Evolutionary conservation across 2,113 vertebrate species (phyloP).

Genomic region (Pandion haliaetus): DNA sequence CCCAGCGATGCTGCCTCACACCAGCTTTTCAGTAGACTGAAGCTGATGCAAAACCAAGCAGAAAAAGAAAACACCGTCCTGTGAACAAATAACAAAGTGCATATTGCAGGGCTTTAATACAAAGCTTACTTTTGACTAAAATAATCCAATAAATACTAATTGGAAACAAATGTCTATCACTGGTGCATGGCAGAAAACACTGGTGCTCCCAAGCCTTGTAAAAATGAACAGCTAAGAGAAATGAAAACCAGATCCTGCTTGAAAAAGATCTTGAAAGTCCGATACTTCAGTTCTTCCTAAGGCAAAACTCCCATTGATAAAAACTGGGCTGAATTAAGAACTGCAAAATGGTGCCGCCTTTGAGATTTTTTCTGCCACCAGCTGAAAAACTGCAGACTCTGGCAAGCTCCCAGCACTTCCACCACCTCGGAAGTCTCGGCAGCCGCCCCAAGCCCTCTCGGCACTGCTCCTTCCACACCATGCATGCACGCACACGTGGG

Average conservation of each 20-base stretch:
- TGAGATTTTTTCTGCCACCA: not conserved
- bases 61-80: not conserved
- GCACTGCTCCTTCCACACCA: not conserved
- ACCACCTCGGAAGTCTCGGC: not conserved
- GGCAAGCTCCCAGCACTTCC: not conserved
- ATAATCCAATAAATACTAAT: conserved; percentile 29
- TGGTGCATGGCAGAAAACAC: not conserved
- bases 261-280: not conserved
- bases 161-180: not conserved
- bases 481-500: not conserved
- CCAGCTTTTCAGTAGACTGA: not conserved
- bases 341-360: not conserved
- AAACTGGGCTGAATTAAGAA: not conserved
- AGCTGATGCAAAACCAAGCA: not conserved
- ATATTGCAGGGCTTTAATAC: not conserved
- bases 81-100: not conserved
- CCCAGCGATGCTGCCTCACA: not conserved
- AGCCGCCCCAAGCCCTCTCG: not conserved
- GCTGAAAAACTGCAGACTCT: not conserved
- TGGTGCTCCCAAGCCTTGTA: not conserved
- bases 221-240: not conserved
- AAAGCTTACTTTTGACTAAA: not conserved
- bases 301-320: not conserved
- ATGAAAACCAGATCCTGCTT: not conserved
- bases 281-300: not conserved